Base-by-base conservation (phyloP, 2,888 invertebrate genomes). In the Melieria crassipennis region DNA sequence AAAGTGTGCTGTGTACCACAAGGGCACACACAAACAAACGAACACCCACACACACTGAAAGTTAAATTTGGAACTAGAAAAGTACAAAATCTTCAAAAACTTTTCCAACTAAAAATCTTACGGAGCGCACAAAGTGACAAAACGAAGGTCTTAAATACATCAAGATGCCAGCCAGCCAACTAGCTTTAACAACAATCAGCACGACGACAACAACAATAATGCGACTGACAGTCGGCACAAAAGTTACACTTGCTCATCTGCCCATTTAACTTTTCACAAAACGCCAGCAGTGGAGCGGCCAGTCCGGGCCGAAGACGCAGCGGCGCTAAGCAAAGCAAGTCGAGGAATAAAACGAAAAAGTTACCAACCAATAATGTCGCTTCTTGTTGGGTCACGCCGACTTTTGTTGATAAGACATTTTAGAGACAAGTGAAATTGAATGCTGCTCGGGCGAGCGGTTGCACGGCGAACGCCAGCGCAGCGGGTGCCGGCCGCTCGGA, bases 241-340 rank as follows among this genome's bases (percentile, higher is more conserved):
- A 58, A 67, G 67, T 67, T 61, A 61, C 45, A 43, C 30, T 16
- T 9, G 43, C 61, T 60, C 52, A 43, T 60, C 50, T 67, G 60
- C 61, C 61, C 60, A 67, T 67, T 67, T 67, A 67, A 67, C 60
- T 60, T 67, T 67, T 67, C 45, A 67, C 13, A 57, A 60, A 67
- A 47, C 42, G 45, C 30, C 30, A 30, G 30, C 30, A 30, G 30
- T 30, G 3, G 30, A 30, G 30, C 30, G 30, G 30, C 30, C 30
- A 30, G 30, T 30, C 30, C 30, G 30, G 30, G 3, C 30, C 30
- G 3, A 30, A 30, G 30, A 30, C 30, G 30, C 30, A 30, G 30
- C 30, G 30, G 30, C 30, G 2, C 30, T 1, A 3, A 30, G 30
- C 30, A 30, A 30, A 30, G 30, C 30, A 30, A 30, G 30, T 30